Evolutionary conservation across 2,888 invertebrate genomes (phyloP).

Genomic region (Phalera bucephala): DNA sequence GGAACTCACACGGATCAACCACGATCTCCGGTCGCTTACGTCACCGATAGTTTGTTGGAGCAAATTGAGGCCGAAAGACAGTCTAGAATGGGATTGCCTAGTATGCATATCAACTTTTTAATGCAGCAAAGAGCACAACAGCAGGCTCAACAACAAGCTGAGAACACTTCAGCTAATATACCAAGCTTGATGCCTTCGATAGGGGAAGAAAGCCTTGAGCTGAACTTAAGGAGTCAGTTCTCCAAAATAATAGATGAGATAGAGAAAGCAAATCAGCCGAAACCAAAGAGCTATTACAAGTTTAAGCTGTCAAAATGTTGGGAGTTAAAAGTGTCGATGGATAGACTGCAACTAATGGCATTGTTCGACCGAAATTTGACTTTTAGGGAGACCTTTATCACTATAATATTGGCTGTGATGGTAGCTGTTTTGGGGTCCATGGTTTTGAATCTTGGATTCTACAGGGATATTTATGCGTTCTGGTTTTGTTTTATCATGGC

Average conservation of each 20-base stretch:
- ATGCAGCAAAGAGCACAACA: constrained; percentile 70
- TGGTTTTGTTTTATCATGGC: constrained; percentile 99
- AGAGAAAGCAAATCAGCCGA: constrained; percentile 78
- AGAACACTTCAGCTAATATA: constrained; percentile 55
- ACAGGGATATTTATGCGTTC: constrained; percentile 95
- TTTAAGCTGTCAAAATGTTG: constrained; percentile 86
- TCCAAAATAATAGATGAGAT: constrained; percentile 81
- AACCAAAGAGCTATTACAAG: constrained; percentile 87
- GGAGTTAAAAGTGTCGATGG: constrained; percentile 93
- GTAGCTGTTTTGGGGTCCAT: constrained; percentile 94
- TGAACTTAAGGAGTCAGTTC: constrained; percentile 80
- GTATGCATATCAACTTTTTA: constrained; percentile 76
- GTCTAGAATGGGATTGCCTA: constrained; percentile 73
- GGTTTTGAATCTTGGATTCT: constrained; percentile 92
- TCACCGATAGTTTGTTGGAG: constrained; percentile 74
- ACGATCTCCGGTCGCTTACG: constrained; percentile 72
- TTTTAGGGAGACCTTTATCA: constrained; percentile 90
- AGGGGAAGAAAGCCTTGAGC: constrained; percentile 81
- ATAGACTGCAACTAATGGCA: constrained; percentile 95
- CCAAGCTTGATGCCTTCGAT: constrained; percentile 78
- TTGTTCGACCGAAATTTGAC: constrained; percentile 96
- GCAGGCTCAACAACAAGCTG: constrained; percentile 54
- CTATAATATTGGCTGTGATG: constrained; percentile 91
- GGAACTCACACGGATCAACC: constrained; percentile 64
- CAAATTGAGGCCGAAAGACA: constrained; percentile 76